Conservation (phyloP, 2,113 vertebrate genomes). For the Austrofundulus limnaeus region DNA sequence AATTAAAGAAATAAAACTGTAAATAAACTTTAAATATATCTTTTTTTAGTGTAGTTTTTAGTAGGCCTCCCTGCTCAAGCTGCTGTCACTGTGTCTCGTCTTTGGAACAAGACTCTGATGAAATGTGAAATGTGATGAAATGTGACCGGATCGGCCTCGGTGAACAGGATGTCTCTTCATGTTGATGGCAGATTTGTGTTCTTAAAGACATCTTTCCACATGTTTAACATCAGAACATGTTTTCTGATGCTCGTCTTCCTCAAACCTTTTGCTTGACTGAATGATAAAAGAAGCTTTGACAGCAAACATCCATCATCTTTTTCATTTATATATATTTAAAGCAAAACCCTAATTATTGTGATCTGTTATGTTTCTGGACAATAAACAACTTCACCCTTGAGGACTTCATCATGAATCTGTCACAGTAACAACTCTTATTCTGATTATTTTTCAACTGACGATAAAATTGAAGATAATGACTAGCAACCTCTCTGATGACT, state of each 20-base stretch:
- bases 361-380: constrained; percentile 18
- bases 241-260: constrained; percentile 44
- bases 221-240: constrained; percentile 10
- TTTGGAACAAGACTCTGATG: too few relatives aligned
- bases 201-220: constrained; percentile 1
- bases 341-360: constrained; percentile 40
- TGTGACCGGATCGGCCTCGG: not conserved
- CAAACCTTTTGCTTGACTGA: constrained; percentile 42
- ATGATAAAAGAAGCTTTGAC: constrained; percentile 34
- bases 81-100: too few relatives aligned
- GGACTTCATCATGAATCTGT: constrained; percentile 10
- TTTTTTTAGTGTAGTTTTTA: too few relatives aligned
- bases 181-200: not conserved
- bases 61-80: too few relatives aligned
- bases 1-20: too few relatives aligned
- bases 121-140: too few relatives aligned
- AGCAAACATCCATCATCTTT: constrained; percentile 44
- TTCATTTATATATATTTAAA: constrained; percentile 22
- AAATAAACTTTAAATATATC: too few relatives aligned
- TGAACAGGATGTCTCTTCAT: not conserved
- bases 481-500: not conserved
- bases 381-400: constrained; percentile 24
- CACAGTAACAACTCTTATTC: constrained; percentile 6
- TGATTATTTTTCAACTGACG: not conserved
- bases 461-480: constrained; percentile 25